Conservation (phyloP, 2,888 invertebrate genomes). For the Drosophila subquinaria region DNA sequence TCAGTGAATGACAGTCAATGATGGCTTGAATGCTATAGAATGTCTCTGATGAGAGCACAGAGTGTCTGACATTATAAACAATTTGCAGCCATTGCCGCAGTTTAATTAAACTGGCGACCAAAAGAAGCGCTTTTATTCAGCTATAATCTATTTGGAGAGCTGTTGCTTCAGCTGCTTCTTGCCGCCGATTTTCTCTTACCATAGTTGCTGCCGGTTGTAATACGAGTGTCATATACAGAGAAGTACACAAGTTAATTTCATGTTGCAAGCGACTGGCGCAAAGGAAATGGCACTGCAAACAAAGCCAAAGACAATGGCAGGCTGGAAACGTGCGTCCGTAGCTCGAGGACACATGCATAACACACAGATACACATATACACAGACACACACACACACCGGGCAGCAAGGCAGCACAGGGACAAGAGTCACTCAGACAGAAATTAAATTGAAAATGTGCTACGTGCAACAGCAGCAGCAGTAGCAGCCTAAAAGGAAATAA, state of each 20-base stretch:
- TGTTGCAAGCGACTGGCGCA: constrained; percentile 46
- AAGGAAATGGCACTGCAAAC: constrained; percentile 71
- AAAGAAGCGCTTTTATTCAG: constrained; percentile 48
- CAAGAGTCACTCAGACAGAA: constrained; percentile 67
- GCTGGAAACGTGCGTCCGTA: constrained; percentile 47
- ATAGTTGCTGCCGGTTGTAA: constrained; percentile 19
- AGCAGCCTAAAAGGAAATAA: constrained; percentile 69
- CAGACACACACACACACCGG: constrained; percentile 25
- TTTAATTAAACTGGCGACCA: constrained; percentile 65
- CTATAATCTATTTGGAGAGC: constrained; percentile 58
- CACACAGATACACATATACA: constrained; percentile 26
- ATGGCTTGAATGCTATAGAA: constrained; percentile 21
- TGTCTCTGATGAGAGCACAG: constrained; percentile 27
- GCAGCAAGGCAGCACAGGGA: constrained; percentile 23
- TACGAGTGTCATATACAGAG: constrained; percentile 34
- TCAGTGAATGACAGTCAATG: constrained; percentile 36
- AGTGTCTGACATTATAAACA: constrained; percentile 55
- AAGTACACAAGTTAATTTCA: constrained; percentile 69
- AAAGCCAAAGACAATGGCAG: constrained; percentile 74
- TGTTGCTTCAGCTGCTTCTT: constrained; percentile 8
- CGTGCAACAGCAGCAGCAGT: constrained; percentile 48
- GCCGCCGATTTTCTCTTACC: neutral
- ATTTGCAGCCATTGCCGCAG: constrained; percentile 58
- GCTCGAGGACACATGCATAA: constrained; percentile 36
- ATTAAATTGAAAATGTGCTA: constrained; percentile 77